Evolutionary conservation across 2,113 vertebrate genomes (phyloP).

Genomic region (Phyllopteryx taeniolatus): DNA sequence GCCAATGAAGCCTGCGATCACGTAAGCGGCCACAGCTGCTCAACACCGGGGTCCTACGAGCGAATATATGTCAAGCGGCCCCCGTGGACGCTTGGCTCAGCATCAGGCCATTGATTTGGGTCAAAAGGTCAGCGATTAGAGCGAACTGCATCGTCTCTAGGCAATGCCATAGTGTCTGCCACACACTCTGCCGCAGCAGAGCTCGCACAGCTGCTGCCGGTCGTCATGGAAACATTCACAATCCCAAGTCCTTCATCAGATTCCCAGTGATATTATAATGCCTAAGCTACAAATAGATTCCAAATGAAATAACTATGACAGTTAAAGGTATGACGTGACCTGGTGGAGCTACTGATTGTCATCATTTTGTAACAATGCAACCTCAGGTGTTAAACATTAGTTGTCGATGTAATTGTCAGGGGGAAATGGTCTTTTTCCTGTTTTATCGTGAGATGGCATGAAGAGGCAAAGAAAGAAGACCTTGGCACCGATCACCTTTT

Average conservation of each 20-base stretch:
- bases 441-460: conserved; percentile 21
- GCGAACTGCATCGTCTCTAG: conserved; percentile 44
- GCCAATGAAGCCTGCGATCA: conserved; percentile 16
- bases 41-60: not conserved
- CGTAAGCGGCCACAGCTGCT: conserved; percentile 31
- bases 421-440: conserved; percentile 5
- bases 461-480: conserved; percentile 23
- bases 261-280: conserved; percentile 61
- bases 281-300: not conserved
- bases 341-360: not conserved
- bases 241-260: conserved; percentile 47
- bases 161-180: conserved; percentile 65
- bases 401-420: conserved; percentile 1
- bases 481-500: conserved; percentile 26
- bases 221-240: conserved; percentile 72
- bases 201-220: conserved; percentile 68
- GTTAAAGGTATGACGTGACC: not conserved
- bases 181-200: conserved; percentile 47
- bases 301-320: not conserved
- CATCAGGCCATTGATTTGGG: conserved; percentile 65
- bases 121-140: conserved; percentile 72
- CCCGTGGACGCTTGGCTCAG: conserved; percentile 41
- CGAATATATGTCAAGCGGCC: conserved; percentile 28
- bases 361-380: not conserved
- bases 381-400: not conserved